phyloP scores from a whole-genome alignment of 2,113 vertebrate genomes.

The Cepphus grylle region DNA sequence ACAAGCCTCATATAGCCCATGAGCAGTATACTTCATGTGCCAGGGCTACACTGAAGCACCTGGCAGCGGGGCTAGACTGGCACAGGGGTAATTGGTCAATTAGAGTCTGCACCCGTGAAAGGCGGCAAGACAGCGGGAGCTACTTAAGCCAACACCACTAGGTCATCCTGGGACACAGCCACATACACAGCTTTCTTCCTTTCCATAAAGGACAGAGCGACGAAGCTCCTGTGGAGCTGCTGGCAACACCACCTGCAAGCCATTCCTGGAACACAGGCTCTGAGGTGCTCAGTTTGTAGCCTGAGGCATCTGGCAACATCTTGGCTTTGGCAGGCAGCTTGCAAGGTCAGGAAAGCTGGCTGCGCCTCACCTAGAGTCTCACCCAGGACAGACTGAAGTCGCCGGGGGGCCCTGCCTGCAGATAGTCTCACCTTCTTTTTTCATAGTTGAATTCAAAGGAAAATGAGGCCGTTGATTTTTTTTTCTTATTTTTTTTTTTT shows the following conservation, averaged over 20 bases:
- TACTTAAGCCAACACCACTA: neutral
- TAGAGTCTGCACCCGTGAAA: rapidly evolving
- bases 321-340: neutral
- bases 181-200: neutral
- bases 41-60: neutral
- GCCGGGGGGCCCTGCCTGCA: neutral
- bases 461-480: neutral
- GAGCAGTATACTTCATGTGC: neutral
- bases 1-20: neutral
- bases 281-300: neutral
- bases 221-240: neutral
- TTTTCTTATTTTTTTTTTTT: neutral
- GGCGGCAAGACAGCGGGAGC: neutral
- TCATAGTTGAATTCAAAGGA: neutral
- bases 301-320: neutral
- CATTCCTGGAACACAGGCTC: neutral
- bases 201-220: neutral
- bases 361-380: neutral
- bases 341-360: neutral
- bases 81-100: neutral
- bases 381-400: neutral
- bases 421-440: neutral
- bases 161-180: neutral
- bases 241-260: neutral
- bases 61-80: neutral